These are phyloP conservation scores for Melanchra persicariae DNA, from an alignment of 2,888 invertebrate species.

Conservation along the genomic window DNA sequence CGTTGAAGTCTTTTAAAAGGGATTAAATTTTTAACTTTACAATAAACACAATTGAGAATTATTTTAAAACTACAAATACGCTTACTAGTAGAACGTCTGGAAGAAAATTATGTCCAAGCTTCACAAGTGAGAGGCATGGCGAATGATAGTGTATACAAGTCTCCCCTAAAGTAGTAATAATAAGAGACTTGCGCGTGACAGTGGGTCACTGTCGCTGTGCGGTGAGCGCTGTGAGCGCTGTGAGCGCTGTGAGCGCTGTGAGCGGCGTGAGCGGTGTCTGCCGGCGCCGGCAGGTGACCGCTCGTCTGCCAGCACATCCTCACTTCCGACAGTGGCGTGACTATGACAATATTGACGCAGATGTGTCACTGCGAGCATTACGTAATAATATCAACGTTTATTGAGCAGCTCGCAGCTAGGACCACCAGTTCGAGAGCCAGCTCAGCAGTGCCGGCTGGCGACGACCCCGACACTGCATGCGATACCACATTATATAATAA, in stretches of 20 bases:
- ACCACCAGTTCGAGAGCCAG: conserved; percentile 66
- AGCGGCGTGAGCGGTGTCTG: not conserved
- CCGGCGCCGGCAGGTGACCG: conserved; percentile 73
- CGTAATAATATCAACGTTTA: conserved; percentile 84
- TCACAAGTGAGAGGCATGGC: conserved; percentile 6
- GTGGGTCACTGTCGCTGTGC: conserved; percentile 34
- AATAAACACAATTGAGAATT: conserved; percentile 6
- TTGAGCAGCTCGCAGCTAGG: conserved; percentile 76
- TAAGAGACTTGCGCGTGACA: conserved; percentile 2
- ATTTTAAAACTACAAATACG: conserved; percentile 9
- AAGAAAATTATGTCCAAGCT: not conserved
- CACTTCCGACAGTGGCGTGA: conserved; percentile 82
- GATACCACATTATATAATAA: conserved; percentile 64
- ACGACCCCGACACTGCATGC: conserved; percentile 67
- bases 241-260: not conserved
- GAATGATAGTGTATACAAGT: conserved; percentile 1
- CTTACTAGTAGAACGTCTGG: not conserved
- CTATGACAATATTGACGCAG: conserved; percentile 88
- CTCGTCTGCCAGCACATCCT: conserved; percentile 77
- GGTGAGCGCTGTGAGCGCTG: not conserved
- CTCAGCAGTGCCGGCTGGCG: conserved; percentile 71
- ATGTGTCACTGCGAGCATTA: conserved; percentile 82
- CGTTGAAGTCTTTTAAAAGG: conserved; percentile 88
- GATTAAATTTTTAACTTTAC: conserved; percentile 65
- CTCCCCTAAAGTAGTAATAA: conserved; percentile 28